Evolutionary conservation across 2,888 invertebrate species (phyloP), one percentile per base, ranked within the genome.

Genomic region (Euphydryas editha): DNA sequence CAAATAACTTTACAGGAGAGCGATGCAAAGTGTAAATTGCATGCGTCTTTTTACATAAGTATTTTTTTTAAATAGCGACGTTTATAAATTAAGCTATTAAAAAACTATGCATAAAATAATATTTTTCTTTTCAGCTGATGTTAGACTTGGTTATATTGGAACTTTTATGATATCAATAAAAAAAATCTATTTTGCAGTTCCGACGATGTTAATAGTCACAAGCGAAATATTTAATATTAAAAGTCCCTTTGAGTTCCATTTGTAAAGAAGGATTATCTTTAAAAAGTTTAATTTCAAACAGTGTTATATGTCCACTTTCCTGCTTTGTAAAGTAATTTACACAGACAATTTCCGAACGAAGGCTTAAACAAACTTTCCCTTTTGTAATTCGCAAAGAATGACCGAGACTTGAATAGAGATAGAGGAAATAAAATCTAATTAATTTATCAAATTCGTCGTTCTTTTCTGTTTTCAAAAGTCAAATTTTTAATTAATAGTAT

Each of bases 361-460:
- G 47, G 61, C 42, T 44, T 65, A 44, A 54, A 55, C 55, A 59
- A 65, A 57, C 51, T 61, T 60, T 57, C 13, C 30, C 61, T 42
- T 61, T 65, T 61, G 57, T 61, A 39, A 61, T 39, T 21, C 55
- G 59, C 46, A 30, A 62, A 62, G 46, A 65, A 59, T 59, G 47
- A 46, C 47, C 37, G 44, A 59, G 54, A 59, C 59, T 61, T 62
- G 44, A 62, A 44, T 44, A 18, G 54, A 20, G 47, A 47, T 46
- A 54, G 24, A 42, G 54, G 44, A 57, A n/a, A 39, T 11, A 56
- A 13, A 46, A 62, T 49, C 47, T 47, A 62, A 49, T 62, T 47
- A 21, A 57, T 18, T 49, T 21, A 18, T 62, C 57, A 57, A 61
- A 36, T 36, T 62, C 44, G 20, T 11, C 20, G 36, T 57, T 49